Conservation (phyloP, 2,113 vertebrate species). For the Osmerus eperlanus region DNA sequence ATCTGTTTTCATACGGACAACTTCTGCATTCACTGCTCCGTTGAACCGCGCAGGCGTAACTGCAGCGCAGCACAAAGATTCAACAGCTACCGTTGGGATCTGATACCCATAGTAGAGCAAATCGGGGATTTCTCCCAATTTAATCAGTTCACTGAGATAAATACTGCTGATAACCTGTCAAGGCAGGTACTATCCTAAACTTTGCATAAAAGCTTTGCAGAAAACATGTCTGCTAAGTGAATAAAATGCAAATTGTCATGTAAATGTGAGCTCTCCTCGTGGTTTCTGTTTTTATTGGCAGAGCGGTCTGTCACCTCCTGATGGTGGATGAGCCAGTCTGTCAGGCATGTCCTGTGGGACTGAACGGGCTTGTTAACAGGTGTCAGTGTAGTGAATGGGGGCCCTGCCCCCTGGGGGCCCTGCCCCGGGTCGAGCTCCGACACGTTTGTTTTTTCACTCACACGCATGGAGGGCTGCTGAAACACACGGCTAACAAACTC, state of each 20-base stretch:
- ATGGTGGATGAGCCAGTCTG: slow-evolving; percentile 33
- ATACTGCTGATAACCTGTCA: too few species aligned
- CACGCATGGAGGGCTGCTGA: slow-evolving; percentile 29
- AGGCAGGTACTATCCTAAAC: too few species aligned
- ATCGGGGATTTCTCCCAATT: too few species aligned
- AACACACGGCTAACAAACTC: slow-evolving; percentile 32
- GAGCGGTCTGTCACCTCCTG: slow-evolving; percentile 40
- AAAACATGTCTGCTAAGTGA: too few species aligned
- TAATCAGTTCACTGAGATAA: too few species aligned
- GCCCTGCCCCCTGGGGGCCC: slow-evolving; percentile 37
- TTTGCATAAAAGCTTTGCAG: too few species aligned
- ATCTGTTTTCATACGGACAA: slow-evolving; percentile 28
- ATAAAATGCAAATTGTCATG: too few species aligned
- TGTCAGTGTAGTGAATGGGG: slow-evolving; percentile 39
- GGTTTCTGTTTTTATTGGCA: neutral
- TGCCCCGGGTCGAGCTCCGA: slow-evolving; percentile 60
- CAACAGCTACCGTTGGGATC: neutral
- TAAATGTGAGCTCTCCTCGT: too few species aligned
- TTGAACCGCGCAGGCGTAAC: neutral
- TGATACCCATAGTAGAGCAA: neutral
- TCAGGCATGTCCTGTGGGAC: slow-evolving; percentile 31
- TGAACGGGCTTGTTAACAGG: slow-evolving; percentile 54
- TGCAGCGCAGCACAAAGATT: too few species aligned
- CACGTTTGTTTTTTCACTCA: slow-evolving; percentile 46
- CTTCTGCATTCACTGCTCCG: neutral